These are phyloP conservation scores for Acronicta aceris DNA, from an alignment of 2,888 invertebrate species.

Conservation along the genomic window DNA sequence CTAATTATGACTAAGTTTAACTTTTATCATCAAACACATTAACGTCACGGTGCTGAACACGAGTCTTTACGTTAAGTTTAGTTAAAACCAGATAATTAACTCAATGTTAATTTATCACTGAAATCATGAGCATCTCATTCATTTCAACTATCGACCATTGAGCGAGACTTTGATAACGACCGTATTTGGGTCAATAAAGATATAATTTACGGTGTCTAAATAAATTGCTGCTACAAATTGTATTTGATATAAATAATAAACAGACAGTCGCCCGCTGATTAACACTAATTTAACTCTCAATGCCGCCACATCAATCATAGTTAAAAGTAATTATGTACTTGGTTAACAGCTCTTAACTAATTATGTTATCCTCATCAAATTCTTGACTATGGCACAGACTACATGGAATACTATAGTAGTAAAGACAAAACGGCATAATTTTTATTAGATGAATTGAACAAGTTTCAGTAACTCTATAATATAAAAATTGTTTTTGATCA, in stretches of 20 bases:
- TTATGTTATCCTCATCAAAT: slow-evolving; percentile 33
- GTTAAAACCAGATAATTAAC: too few species aligned
- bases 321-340: slow-evolving; percentile 36
- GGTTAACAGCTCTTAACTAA: slow-evolving; percentile 32
- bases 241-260: slow-evolving; percentile 33
- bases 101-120: too few species aligned
- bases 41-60: too few species aligned
- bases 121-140: background rate
- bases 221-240: slow-evolving; percentile 37
- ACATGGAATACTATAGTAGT: too few species aligned
- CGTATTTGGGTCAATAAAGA: slow-evolving; percentile 39
- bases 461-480: too few species aligned
- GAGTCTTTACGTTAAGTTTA: too few species aligned
- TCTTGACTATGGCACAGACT: background rate
- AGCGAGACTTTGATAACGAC: slow-evolving; percentile 16
- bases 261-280: slow-evolving; percentile 26
- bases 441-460: too few species aligned
- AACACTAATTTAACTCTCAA: slow-evolving; percentile 37
- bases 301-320: slow-evolving; percentile 41
- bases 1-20: too few species aligned
- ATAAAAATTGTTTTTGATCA: too few species aligned
- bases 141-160: slow-evolving; percentile 11
- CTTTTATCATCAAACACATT: too few species aligned
- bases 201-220: slow-evolving; percentile 35
- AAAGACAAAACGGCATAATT: too few species aligned